These are phyloP conservation scores for Blomia tropicalis DNA, from an alignment of 2,888 invertebrate species.

Conservation along the genomic window DNA sequence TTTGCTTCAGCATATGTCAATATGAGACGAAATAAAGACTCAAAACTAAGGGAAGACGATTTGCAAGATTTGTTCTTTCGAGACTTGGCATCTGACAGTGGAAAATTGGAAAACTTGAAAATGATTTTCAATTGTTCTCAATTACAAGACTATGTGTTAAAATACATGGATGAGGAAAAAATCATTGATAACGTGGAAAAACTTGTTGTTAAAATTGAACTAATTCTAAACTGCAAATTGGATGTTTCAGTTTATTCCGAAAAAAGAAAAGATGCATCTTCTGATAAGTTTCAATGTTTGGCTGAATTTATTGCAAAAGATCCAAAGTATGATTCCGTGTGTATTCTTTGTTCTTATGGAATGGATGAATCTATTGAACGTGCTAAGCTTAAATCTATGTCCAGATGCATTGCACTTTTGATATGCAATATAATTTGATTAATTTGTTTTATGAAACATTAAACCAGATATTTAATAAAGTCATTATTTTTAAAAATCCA, in stretches of 20 bases:
- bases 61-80: background rate
- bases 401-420: background rate
- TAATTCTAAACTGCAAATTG: background rate
- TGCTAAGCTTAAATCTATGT: background rate
- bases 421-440: background rate
- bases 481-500: too few relatives aligned
- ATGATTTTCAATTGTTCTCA: background rate
- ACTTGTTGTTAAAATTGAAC: background rate
- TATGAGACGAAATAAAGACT: background rate
- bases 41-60: background rate
- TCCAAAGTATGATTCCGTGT: background rate
- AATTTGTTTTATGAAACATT: too few relatives aligned
- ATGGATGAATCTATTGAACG: background rate
- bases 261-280: background rate
- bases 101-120: background rate
- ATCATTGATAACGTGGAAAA: background rate
- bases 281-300: background rate
- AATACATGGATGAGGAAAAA: background rate
- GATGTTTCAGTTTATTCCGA: background rate
- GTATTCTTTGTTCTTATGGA: background rate
- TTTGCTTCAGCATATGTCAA: background rate
- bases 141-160: background rate
- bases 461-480: too few relatives aligned
- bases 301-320: constrained; percentile 4
- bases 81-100: background rate